These are phyloP conservation scores for Acipenser transmontanus DNA, from an alignment of 2,797 vertebrate genomes.

Conservation along the genomic window DNA sequence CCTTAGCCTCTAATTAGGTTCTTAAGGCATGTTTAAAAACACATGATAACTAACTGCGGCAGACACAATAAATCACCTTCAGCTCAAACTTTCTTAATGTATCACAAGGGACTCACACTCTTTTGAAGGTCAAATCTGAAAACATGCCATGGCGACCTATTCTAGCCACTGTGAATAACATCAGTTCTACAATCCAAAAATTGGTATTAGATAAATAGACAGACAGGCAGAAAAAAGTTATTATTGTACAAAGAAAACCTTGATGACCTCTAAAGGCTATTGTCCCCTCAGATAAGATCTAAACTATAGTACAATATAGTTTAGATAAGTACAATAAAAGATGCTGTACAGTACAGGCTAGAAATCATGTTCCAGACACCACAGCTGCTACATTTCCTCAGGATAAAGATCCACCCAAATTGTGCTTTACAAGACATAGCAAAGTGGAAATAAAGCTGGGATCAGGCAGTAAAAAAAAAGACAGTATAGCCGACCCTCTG, in stretches of 20 bases:
- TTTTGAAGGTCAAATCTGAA: background rate
- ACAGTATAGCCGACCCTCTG: background rate
- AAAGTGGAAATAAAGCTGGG: too few species aligned
- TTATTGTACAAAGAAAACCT: too few species aligned
- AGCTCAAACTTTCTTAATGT: background rate
- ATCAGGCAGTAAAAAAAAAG: conserved; percentile 10
- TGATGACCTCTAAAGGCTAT: too few species aligned
- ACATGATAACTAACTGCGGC: background rate
- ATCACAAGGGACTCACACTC: background rate
- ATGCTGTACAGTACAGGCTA: too few species aligned
- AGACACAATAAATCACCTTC: background rate
- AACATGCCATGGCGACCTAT: background rate
- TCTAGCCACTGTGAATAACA: background rate
- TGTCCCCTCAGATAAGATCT: too few species aligned
- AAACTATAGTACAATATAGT: too few species aligned
- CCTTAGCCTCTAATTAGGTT: background rate
- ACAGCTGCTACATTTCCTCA: too few species aligned
- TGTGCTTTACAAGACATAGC: too few species aligned
- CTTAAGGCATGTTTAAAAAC: background rate
- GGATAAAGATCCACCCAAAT: too few species aligned
- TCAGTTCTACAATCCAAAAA: background rate
- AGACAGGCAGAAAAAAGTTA: background rate
- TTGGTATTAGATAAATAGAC: background rate
- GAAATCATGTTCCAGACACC: too few species aligned
- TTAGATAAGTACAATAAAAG: too few species aligned